Percentiles rank a stretch among this genome's conserved stretches.
Evolutionary conservation across 2,113 vertebrate species (phyloP).

Genomic region (Tragelaphus imberbis): DNA sequence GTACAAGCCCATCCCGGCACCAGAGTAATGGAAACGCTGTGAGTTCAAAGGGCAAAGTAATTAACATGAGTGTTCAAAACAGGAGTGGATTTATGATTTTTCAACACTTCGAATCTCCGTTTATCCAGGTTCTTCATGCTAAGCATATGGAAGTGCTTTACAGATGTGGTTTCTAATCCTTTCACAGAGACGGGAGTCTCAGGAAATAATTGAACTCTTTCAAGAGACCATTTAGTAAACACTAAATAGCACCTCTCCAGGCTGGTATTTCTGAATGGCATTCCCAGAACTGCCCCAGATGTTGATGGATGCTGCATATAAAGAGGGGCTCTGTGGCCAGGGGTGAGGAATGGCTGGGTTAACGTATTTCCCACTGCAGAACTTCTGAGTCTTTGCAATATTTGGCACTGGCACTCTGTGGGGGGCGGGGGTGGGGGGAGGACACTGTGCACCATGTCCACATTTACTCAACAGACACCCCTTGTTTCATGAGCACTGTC

Average conservation of each 20-base stretch:
- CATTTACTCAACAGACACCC: background rate
- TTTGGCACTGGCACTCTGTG: background rate
- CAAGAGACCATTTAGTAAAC: slow-evolving; percentile 24
- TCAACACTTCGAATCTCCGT: slow-evolving; percentile 25
- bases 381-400: background rate
- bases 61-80: slow-evolving; percentile 34
- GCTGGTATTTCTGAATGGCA: background rate
- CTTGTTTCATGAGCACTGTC: background rate
- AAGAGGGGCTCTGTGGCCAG: background rate
- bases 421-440: fast-evolving
- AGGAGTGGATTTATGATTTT: slow-evolving; percentile 38
- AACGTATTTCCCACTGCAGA: background rate
- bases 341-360: too few relatives aligned
- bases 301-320: background rate
- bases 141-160: slow-evolving; percentile 47
- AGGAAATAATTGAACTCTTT: slow-evolving; percentile 25
- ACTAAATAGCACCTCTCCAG: background rate
- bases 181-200: background rate
- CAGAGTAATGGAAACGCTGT: background rate
- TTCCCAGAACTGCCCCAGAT: background rate
- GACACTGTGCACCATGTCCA: background rate
- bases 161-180: slow-evolving; percentile 20
- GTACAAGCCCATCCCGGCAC: background rate
- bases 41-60: slow-evolving; percentile 51
- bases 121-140: background rate